phyloP scores from a whole-genome alignment of 2,113 vertebrate species.

The Papio anubis region DNA sequence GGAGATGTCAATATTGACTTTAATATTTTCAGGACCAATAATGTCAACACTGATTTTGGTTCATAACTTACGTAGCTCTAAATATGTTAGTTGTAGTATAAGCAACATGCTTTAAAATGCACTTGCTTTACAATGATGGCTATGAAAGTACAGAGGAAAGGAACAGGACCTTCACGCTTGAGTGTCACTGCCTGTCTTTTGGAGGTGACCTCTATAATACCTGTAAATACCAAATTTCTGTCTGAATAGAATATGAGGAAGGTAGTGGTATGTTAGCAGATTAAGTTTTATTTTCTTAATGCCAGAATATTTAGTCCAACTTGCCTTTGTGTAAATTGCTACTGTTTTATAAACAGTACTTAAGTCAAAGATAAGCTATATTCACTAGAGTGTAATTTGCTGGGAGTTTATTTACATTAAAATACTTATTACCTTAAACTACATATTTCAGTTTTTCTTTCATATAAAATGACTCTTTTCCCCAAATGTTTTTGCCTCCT shows the following conservation, averaged over 20 bases:
- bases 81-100: not conserved
- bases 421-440: slow-evolving; percentile 22
- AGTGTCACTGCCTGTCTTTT: not conserved
- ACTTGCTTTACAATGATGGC: not conserved
- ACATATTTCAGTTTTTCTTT: slow-evolving; percentile 28
- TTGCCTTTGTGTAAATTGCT: not conserved
- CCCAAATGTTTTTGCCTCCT: not conserved
- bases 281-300: slow-evolving; percentile 42
- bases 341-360: not conserved
- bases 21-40: not conserved
- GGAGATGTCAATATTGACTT: not conserved
- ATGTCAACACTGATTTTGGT: not conserved
- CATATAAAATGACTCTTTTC: not conserved
- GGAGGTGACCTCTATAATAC: not conserved
- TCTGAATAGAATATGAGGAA: not conserved
- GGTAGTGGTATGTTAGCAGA: not conserved
- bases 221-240: not conserved
- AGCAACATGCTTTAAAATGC: not conserved
- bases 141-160: not conserved
- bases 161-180: not conserved
- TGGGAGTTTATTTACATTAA: slow-evolving; percentile 37
- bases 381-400: not conserved
- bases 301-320: slow-evolving; percentile 11
- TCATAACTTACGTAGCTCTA: not conserved
- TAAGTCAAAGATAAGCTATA: not conserved